Conservation (phyloP, 2,113 vertebrate genomes). For the Merops nubicus region DNA sequence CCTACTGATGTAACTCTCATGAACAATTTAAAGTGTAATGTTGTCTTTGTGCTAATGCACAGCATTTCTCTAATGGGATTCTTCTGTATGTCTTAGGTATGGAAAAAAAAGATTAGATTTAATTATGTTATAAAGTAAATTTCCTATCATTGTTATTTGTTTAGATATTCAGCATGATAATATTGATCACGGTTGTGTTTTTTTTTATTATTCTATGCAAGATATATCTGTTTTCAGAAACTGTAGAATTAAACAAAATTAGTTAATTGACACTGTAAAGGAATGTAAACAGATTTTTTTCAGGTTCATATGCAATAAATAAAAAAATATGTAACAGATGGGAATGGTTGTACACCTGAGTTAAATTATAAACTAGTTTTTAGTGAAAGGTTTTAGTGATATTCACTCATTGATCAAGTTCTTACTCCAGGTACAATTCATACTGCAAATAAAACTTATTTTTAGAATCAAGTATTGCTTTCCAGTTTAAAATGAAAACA, state of each 20-base stretch:
- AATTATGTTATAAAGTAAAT: not conserved
- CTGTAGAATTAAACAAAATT: not conserved
- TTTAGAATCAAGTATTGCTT: not conserved
- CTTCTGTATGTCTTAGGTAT: not conserved
- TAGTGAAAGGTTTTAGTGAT: not conserved
- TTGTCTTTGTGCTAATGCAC: not conserved
- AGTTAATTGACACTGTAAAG: not conserved
- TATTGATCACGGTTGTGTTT: not conserved
- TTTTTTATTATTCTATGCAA: not conserved
- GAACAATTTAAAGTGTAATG: constrained; percentile 4
- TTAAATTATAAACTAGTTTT: not conserved
- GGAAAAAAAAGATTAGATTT: not conserved
- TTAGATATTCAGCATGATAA: not conserved
- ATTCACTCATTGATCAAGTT: not conserved
- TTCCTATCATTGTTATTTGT: not conserved
- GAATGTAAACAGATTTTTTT: not conserved
- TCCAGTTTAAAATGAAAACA: not conserved
- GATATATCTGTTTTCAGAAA: not conserved
- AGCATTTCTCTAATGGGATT: not conserved
- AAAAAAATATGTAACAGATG: not conserved
- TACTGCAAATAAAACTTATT: not conserved
- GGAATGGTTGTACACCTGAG: not conserved
- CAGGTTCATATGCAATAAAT: not conserved
- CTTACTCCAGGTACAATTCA: not conserved
- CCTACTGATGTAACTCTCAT: not conserved